These are phyloP conservation scores for Barypeithes pellucidus DNA, from an alignment of 2,888 invertebrate species.

Conservation along the genomic window DNA sequence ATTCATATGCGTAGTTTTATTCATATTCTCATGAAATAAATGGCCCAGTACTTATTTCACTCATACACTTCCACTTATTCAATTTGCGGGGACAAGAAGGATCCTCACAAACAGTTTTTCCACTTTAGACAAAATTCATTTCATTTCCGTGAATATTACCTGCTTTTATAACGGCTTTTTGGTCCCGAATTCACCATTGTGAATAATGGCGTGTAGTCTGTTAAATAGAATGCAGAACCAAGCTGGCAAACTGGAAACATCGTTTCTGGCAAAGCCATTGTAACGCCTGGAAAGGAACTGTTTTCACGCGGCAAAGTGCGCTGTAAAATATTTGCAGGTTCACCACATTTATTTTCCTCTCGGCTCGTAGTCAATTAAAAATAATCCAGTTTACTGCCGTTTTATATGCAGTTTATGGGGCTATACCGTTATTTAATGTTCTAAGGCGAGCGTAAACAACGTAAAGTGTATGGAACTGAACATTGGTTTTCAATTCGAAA, in stretches of 20 bases:
- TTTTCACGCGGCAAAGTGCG: conserved; percentile 25
- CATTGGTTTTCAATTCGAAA: too few relatives aligned
- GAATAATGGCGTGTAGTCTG: conserved; percentile 3
- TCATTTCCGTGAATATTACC: not conserved
- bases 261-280: conserved; percentile 12
- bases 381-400: not conserved
- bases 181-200: not conserved
- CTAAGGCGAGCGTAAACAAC: not conserved
- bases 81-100: too few relatives aligned
- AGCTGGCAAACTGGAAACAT: not conserved
- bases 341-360: conserved; percentile 30
- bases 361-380: conserved; percentile 28
- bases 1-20: too few relatives aligned
- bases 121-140: not conserved
- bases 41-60: too few relatives aligned
- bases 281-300: conserved; percentile 29
- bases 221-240: conserved; percentile 4
- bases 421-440: not conserved
- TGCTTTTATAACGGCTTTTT: not conserved
- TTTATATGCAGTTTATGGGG: conserved; percentile 23
- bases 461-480: too few relatives aligned
- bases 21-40: too few relatives aligned
- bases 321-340: conserved; percentile 33
- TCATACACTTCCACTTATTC: too few relatives aligned
- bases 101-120: not conserved